Conservation (phyloP, 2,113 vertebrate species). For the Phoxinus phoxinus region DNA sequence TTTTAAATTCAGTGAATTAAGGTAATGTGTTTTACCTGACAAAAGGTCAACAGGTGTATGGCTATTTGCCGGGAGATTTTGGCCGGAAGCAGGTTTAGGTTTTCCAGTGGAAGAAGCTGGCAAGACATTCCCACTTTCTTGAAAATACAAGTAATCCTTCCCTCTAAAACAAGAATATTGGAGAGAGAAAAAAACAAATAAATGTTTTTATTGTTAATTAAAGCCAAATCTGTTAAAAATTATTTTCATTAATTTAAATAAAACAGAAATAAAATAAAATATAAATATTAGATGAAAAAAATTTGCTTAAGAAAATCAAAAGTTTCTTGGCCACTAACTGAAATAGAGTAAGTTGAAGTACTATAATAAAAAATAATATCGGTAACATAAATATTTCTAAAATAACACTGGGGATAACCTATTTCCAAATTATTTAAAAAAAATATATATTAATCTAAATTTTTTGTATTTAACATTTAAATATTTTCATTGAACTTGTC, state of each 20-base stretch:
- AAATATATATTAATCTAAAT: too few species aligned
- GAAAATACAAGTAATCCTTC: constrained; percentile 80
- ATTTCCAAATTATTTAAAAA: too few species aligned
- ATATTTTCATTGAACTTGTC: not conserved
- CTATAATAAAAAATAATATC: not conserved
- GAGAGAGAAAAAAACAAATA: not conserved
- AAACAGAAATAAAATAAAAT: not conserved
- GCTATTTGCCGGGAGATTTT: constrained; percentile 54
- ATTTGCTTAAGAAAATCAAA: not conserved
- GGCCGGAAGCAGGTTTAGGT: not conserved
- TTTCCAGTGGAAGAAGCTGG: not conserved
- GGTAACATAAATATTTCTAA: not conserved
- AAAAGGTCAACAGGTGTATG: constrained; percentile 82
- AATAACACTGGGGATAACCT: not conserved
- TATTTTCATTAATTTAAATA: not conserved
- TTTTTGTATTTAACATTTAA: too few species aligned
- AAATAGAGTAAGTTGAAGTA: not conserved
- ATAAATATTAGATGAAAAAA: not conserved
- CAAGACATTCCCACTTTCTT: constrained; percentile 66
- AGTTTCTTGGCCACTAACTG: too few species aligned
- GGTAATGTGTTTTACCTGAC: constrained; percentile 76
- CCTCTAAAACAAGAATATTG: constrained; percentile 68
- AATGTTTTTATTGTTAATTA: not conserved
- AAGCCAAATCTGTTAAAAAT: too few species aligned
- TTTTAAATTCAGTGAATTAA: not conserved